Conservation (phyloP, 2,888 invertebrate genomes). For the Microctonus brassicae region DNA sequence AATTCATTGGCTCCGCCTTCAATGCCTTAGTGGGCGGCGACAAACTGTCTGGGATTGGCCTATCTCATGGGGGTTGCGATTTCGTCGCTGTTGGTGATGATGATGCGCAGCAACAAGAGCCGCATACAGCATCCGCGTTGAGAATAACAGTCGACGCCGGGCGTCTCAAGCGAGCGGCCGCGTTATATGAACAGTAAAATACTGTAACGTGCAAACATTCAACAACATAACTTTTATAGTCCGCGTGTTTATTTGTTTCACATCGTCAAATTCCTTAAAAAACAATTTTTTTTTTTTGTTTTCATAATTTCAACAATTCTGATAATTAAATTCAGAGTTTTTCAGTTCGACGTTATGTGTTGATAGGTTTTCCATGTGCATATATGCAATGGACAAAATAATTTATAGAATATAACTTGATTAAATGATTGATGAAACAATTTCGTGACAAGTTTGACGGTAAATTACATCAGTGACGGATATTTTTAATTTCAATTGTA, state of each 20-base stretch:
- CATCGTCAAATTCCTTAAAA: not conserved
- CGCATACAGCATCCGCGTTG: constrained; percentile 34
- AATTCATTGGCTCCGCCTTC: constrained; percentile 65
- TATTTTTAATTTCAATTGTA: not conserved
- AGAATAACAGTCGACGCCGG: constrained; percentile 64
- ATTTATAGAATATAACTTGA: not conserved
- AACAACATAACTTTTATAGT: not conserved
- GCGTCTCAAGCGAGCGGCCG: constrained; percentile 58
- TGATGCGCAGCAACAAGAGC: constrained; percentile 56
- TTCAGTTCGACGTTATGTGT: not conserved
- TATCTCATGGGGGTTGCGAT: constrained; percentile 52
- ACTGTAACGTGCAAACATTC: not conserved
- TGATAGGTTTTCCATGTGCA: not conserved
- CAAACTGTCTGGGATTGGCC: constrained; percentile 61
- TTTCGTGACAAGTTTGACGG: not conserved
- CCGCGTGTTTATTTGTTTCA: not conserved
- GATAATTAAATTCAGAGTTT: not conserved
- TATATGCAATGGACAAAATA: not conserved
- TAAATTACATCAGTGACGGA: too few relatives aligned
- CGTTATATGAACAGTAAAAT: not conserved
- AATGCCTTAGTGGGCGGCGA: constrained; percentile 57
- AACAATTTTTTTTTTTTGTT: not conserved
- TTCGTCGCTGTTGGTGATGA: constrained; percentile 53
- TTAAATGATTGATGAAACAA: not conserved
- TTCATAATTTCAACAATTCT: not conserved